Conservation (phyloP, 2,888 invertebrate genomes). For the Cartodere bifasciata region DNA sequence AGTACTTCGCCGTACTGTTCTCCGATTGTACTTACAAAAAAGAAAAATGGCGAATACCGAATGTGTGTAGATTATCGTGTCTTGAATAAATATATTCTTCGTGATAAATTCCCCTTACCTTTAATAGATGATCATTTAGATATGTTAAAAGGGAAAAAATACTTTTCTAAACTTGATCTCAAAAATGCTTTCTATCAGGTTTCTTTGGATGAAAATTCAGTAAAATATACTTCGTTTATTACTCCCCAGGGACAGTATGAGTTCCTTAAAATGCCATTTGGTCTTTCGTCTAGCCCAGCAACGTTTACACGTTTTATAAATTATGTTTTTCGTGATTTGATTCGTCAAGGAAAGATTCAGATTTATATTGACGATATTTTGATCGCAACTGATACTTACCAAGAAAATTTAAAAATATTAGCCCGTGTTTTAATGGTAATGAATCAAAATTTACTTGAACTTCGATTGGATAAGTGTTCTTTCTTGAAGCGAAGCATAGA, state of each 20-base stretch:
- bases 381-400: constrained; percentile 9
- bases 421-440: constrained; percentile 7
- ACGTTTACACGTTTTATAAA: constrained; percentile 15
- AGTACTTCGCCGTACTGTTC: constrained; percentile 21
- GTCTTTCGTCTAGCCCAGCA: constrained; percentile 17
- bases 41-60: constrained; percentile 20
- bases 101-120: constrained; percentile 20
- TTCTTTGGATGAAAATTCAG: constrained; percentile 12
- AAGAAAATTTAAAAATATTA: constrained; percentile 10
- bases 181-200: constrained; percentile 19
- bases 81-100: constrained; percentile 19
- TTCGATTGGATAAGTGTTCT: constrained; percentile 16
- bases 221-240: constrained; percentile 16
- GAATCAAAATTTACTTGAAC: constrained; percentile 1
- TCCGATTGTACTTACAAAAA: constrained; percentile 18
- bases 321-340: constrained; percentile 10
- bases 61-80: constrained; percentile 22
- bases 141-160: constrained; percentile 13
- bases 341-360: constrained; percentile 5
- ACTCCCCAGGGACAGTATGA: constrained; percentile 18
- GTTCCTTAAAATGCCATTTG: constrained; percentile 18
- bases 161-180: constrained; percentile 16
- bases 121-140: constrained; percentile 22
- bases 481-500: constrained; percentile 14
- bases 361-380: constrained; percentile 12